phyloP scores from a whole-genome alignment of 1,140 invertebrate species.

The Drosophila rufa region DNA sequence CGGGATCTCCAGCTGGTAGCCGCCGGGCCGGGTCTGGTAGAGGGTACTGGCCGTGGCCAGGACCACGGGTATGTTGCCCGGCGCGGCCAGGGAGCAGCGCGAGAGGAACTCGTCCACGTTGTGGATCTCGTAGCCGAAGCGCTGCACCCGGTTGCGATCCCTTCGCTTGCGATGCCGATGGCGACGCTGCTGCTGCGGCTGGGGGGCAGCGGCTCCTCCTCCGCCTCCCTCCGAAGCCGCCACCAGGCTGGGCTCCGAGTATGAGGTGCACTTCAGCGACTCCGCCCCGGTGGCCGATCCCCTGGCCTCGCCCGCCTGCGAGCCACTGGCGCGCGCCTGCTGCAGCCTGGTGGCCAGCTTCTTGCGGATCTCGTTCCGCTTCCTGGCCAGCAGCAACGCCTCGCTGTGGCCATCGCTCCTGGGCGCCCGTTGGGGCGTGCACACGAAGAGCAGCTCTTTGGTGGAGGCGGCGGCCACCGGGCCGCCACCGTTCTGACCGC shows the following conservation, averaged over 20 bases:
- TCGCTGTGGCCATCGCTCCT: conserved; percentile 67
- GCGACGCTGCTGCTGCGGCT: conserved; percentile 61
- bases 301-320: conserved; percentile 20
- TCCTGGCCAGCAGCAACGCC: conserved; percentile 69
- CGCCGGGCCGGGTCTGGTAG: conserved; percentile 90
- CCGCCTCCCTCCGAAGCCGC: conserved; percentile 69
- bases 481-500: conserved; percentile 40
- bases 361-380: conserved; percentile 79
- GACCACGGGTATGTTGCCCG: conserved; percentile 93
- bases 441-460: conserved; percentile 82
- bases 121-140: conserved; percentile 91
- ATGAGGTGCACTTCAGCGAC: conserved; percentile 76
- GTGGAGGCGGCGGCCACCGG: conserved; percentile 72
- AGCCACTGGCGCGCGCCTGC: conserved; percentile 52
- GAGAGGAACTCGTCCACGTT: conserved; percentile 91
- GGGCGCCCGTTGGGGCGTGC: conserved; percentile 74
- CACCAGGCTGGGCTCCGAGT: conserved; percentile 81
- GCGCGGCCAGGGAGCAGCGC: conserved; percentile 86
- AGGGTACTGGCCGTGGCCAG: conserved; percentile 90
- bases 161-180: conserved; percentile 86
- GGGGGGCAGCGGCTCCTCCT: conserved; percentile 8
- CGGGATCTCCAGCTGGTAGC: conserved; percentile 89
- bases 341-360: conserved; percentile 64
- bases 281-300: conserved; percentile 34
- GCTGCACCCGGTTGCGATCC: conserved; percentile 85